Conservation (phyloP, 2,113 vertebrate genomes). For the Cervus canadensis region DNA sequence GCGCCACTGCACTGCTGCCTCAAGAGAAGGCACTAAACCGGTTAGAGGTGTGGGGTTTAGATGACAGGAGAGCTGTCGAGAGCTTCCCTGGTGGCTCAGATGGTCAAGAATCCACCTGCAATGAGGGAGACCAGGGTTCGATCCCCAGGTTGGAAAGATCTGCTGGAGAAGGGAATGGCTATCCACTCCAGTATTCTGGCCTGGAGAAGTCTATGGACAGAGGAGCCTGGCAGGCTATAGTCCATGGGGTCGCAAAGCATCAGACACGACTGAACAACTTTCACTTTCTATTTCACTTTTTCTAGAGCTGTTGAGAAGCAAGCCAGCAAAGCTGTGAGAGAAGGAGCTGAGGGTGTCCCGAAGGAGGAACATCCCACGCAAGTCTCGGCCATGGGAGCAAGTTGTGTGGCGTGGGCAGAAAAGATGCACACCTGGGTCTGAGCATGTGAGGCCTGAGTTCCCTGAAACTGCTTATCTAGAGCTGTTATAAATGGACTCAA, state of each 20-base stretch:
- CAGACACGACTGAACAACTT: not conserved
- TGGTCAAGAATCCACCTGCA: rapidly evolving
- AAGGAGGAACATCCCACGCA: not conserved
- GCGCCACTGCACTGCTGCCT: not conserved
- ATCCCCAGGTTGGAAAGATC: not conserved
- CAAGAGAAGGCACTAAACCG: not conserved
- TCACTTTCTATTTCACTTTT: not conserved
- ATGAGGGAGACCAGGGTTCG: not conserved
- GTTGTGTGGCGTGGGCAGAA: not conserved
- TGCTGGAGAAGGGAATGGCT: not conserved
- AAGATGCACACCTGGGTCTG: not conserved
- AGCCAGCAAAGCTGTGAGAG: no score
- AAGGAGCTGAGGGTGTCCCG: not conserved
- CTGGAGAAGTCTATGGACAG: not conserved
- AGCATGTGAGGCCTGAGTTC: rapidly evolving
- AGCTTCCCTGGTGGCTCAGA: not conserved
- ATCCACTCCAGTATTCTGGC: not conserved
- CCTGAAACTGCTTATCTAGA: not conserved
- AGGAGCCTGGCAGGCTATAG: not conserved
- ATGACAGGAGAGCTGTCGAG: not conserved
- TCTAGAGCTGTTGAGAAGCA: not conserved
- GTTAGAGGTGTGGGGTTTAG: not conserved
- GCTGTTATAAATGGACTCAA: not conserved
- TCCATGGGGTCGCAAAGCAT: not conserved
- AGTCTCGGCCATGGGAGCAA: not conserved